Percentiles rank a stretch among this genome's conserved stretches.
Conservation (phyloP, 1,140 invertebrate species). For the Drosophila parabipectinata region DNA sequence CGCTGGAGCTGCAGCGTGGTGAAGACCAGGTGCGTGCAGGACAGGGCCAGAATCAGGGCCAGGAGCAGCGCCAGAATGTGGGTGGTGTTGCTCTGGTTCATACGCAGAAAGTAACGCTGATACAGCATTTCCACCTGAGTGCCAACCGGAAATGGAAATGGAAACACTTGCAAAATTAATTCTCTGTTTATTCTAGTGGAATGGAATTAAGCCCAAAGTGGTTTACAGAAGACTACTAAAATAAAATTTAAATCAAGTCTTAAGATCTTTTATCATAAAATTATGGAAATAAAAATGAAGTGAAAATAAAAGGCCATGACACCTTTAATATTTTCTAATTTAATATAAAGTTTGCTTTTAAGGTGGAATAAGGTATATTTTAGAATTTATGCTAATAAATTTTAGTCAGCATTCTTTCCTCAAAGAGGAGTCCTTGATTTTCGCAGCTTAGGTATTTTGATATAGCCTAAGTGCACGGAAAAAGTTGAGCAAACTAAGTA, state of each 20-base stretch:
- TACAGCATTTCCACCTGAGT: slow-evolving; percentile 93
- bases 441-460: neutral
- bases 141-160: slow-evolving; percentile 10
- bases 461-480: slow-evolving; percentile 11
- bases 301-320: neutral
- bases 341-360: neutral
- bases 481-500: slow-evolving; percentile 26
- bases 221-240: no score
- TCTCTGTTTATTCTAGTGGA: neutral
- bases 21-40: slow-evolving; percentile 85
- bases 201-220: no score
- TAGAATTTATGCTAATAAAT: neutral
- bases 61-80: slow-evolving; percentile 91
- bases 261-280: no score
- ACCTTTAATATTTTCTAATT: neutral
- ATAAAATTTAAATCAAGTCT: no score
- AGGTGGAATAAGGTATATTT: neutral
- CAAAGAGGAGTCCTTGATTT: neutral
- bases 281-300: no score
- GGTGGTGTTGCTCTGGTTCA: slow-evolving; percentile 96
- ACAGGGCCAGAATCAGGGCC: slow-evolving; percentile 88
- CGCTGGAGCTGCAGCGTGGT: slow-evolving; percentile 73
- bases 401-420: neutral
- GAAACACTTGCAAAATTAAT: slow-evolving; percentile 6
- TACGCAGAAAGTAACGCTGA: slow-evolving; percentile 95